Evolutionary conservation across 2,888 invertebrate genomes (phyloP), one percentile per base, ranked within the genome.

Genomic region (Sceliomorpha sp.): DNA sequence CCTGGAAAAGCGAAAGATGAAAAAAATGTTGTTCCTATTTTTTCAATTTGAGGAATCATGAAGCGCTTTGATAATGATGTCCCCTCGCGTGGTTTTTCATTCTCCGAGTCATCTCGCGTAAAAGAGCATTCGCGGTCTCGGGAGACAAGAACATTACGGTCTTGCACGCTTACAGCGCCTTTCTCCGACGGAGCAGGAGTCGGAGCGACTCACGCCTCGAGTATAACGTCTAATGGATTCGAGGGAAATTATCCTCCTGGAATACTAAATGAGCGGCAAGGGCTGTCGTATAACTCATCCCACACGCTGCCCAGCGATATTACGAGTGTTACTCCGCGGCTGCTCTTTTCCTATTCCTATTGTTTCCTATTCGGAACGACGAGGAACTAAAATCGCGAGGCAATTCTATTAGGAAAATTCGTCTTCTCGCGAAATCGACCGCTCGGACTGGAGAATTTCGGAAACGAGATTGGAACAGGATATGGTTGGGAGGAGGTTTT

Each of bases 61-160:
- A 26, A 53, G 26, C 26, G 34, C 31, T 55, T 55, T 42, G 55
- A 32, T 55, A 55, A 55, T 44, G 44, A 55, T 26, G 42, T 36
- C 31, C 42, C 50, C 36, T 27, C 50, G 34, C 44, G 55, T 24
- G 55, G 55, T 55, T 55, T 55, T 42, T 55, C 26, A 44, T 55
- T 42, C 44, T 44, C 10, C 27, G 12, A 15, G 42, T 42, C 24
- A 13, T 50, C 34, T 42, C 44, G 13, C 32, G 34, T 34, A 42
- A 55, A 55, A 55, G 55, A 55, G 44, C 55, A 55, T 26, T n/a
- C 27, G 24, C 26, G 40, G 44, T 55, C 55, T 53, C 53, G 10
- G 29, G 53, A 40, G 53, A 40, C 53, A 17, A 32, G 10, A 42
- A 40, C 53, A 32, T 53, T 53, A 53, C 29, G 42, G 40, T 53